Base-by-base conservation (phyloP, 2,888 invertebrate species). In the Synergus itoensis region DNA sequence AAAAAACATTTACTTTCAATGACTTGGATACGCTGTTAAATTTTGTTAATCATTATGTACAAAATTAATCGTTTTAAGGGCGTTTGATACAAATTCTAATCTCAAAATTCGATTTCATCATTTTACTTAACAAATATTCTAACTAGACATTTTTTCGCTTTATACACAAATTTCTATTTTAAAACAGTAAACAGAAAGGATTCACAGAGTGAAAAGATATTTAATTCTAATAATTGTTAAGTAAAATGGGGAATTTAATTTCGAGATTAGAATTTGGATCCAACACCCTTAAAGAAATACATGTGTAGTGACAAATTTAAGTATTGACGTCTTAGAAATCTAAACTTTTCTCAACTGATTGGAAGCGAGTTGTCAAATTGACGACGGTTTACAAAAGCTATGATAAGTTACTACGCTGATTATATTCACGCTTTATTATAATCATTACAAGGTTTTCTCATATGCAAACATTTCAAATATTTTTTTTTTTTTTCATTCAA, bases 21-120 rank as follows among this genome's bases (percentile, higher is more conserved):
- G 11, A 69, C 28, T 43, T 41, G 16, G n/a, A 40, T 41, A 36
- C 36, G 16, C 4, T 41, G 18, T 14, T 69, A 9, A 48, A 69
- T 28, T 69, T 69, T 36, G 14, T n/a, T 48, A 45, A 69, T 48
- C 4, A 28, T 69, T 69, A 69, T 48, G 16, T 69, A 69, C 48
- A 69, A 48, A 8, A 28, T 69, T 69, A 8, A 11, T 14, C 9
- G 4, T 36, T 36, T 36, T 36, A 36, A 36, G 36, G 36, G 5
- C 36, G 5, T 36, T 5, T 36, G 36, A 7, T 28, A 28, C 28
- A 0, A 28, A 28, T 28, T 36, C 36, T 7, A 36, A 36, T 36
- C 36, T 36, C 36, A 36, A 36, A 36, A 36, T 36, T 36, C 36
- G 36, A 36, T 36, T 36, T 36, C 5, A 5, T 36, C 36, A 36